Percentiles rank a stretch among this genome's conserved stretches.
phyloP scores from a whole-genome alignment of 2,888 invertebrate genomes.

The Mechanitis messenoides region DNA sequence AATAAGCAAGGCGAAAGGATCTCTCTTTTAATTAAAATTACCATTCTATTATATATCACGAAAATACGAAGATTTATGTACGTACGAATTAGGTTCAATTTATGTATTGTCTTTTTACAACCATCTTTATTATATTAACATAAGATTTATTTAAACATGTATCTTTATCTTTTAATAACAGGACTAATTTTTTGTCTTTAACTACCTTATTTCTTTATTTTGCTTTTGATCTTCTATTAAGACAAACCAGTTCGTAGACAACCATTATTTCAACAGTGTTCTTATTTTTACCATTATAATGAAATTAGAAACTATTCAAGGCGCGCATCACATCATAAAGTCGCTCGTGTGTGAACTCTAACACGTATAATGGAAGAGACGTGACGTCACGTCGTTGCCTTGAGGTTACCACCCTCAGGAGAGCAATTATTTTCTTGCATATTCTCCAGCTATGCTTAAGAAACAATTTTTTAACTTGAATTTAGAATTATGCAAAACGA shows the following conservation, averaged over 20 bases:
- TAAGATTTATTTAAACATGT: conserved; percentile 6
- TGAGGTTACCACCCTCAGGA: conserved; percentile 2
- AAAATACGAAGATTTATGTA: background rate
- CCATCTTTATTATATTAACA: conserved; percentile 8
- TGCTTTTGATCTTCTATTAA: background rate
- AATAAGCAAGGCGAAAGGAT: conserved; percentile 6
- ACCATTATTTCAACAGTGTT: conserved; percentile 1
- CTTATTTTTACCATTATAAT: background rate
- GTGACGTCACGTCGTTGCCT: conserved; percentile 17
- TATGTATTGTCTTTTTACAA: conserved; percentile 3
- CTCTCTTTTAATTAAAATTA: conserved; percentile 2
- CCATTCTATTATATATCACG: conserved; percentile 1
- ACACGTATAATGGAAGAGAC: conserved; percentile 6
- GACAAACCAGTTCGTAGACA: background rate
- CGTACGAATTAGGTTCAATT: too few relatives aligned
- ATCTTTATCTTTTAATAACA: too few relatives aligned
- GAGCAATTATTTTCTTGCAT: conserved; percentile 18
- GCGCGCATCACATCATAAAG: conserved; percentile 6
- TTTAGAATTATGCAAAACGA: too few relatives aligned
- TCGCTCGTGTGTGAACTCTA: conserved; percentile 5
- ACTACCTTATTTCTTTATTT: too few relatives aligned
- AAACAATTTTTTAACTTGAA: too few relatives aligned
- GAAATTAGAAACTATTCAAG: background rate
- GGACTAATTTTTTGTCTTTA: too few relatives aligned
- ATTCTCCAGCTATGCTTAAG: conserved; percentile 10